Conservation (phyloP, 1,140 invertebrate species). For the Lucilia sericata region DNA sequence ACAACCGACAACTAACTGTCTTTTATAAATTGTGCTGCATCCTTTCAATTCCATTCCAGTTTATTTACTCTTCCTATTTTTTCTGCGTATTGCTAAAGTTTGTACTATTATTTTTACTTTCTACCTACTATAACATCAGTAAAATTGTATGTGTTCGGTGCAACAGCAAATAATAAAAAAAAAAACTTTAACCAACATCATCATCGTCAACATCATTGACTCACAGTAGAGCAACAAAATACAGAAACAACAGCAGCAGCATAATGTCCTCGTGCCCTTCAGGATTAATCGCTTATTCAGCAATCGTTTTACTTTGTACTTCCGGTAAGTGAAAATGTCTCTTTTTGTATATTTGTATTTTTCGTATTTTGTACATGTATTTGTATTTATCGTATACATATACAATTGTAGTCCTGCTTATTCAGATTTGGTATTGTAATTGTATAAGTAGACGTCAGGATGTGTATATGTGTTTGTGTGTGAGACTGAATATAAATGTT, state of each 20-base stretch:
- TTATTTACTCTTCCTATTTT: neutral
- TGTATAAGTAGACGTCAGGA: neutral
- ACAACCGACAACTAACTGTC: neutral
- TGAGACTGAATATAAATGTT: neutral
- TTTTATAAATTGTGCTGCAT: constrained; percentile 13
- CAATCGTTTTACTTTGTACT: constrained; percentile 68
- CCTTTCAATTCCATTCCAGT: constrained; percentile 2
- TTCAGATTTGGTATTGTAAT: neutral
- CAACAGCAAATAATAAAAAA: neutral
- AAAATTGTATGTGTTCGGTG: neutral
- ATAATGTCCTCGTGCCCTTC: constrained; percentile 48
- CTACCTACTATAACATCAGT: neutral
- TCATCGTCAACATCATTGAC: neutral
- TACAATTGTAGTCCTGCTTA: neutral
- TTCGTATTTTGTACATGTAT: neutral
- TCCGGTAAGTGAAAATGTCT: constrained; percentile 66
- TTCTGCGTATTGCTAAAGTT: neutral
- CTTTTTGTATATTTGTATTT: constrained; percentile 7
- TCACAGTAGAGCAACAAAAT: constrained; percentile 1
- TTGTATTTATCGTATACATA: neutral
- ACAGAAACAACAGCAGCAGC: constrained; percentile 6
- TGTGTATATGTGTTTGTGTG: neutral
- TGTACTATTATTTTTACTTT: neutral
- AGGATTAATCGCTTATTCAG: constrained; percentile 67
- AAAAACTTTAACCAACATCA: constrained; percentile 11